phyloP scores from a whole-genome alignment of 2,797 vertebrate genomes.

The Scleropages formosus region DNA sequence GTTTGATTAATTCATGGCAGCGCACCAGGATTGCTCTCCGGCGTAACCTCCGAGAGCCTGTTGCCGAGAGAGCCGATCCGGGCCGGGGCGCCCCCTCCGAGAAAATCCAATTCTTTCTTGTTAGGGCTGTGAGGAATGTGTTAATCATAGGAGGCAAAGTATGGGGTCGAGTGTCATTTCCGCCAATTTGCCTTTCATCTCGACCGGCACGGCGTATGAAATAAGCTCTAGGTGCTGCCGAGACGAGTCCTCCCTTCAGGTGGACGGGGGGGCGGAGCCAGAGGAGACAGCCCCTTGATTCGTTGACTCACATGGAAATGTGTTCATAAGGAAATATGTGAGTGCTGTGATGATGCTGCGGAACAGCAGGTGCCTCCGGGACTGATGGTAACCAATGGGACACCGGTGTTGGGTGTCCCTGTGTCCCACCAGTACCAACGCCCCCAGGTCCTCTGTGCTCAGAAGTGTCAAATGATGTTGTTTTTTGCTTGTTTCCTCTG shows the following conservation, averaged over 20 bases:
- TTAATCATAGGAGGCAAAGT: conserved; percentile 26
- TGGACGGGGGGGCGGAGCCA: neutral
- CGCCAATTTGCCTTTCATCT: conserved; percentile 15
- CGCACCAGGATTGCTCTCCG: neutral
- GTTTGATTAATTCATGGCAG: conserved; percentile 35
- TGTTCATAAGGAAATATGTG: neutral
- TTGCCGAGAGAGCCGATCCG: neutral
- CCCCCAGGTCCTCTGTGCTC: neutral
- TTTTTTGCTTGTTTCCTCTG: neutral
- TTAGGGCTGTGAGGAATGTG: conserved; percentile 18
- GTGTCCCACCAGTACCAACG: too few species aligned
- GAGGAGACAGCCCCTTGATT: neutral
- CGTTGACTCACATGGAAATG: neutral
- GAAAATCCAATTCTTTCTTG: conserved; percentile 12
- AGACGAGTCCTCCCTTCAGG: neutral
- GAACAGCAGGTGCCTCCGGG: too few species aligned
- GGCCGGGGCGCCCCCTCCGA: neutral
- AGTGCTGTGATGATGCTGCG: too few species aligned
- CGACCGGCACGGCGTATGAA: neutral
- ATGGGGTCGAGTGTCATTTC: conserved; percentile 17
- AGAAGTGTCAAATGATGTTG: neutral
- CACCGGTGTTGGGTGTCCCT: too few species aligned
- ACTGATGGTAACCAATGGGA: too few species aligned
- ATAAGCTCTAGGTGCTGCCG: neutral
- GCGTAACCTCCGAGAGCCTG: conserved; percentile 19